A percentile compares a stretch with the other conserved stretches of the same genome.
These are phyloP conservation scores for Morinoia aosen DNA, from an alignment of 2,888 invertebrate species.

Conservation along the genomic window DNA sequence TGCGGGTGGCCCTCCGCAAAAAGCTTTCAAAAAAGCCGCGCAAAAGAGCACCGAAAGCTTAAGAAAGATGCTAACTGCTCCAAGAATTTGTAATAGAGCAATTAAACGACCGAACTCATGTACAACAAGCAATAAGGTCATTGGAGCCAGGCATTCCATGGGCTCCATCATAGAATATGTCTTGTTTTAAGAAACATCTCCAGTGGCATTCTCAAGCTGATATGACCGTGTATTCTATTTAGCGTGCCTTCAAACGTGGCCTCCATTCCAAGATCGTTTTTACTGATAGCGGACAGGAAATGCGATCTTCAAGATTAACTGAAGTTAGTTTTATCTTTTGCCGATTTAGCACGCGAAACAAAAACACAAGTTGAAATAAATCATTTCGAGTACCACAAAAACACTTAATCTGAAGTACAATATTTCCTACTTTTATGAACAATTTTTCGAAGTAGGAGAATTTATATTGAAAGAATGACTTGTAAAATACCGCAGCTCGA, in stretches of 20 bases:
- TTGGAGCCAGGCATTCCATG: background rate
- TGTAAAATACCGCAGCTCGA: background rate
- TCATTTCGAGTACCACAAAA: background rate
- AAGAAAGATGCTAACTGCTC: constrained; percentile 41
- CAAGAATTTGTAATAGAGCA: constrained; percentile 44
- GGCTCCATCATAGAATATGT: background rate
- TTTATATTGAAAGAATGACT: background rate
- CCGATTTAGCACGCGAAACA: background rate
- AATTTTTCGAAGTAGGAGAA: background rate
- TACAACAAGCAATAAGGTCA: constrained; percentile 38
- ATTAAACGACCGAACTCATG: constrained; percentile 13
- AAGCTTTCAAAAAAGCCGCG: background rate
- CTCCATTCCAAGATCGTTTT: constrained; percentile 2
- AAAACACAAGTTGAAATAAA: background rate
- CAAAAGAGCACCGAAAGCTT: background rate
- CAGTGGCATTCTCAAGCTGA: background rate
- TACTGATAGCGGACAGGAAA: background rate
- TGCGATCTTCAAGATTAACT: constrained; percentile 9
- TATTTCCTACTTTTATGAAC: background rate
- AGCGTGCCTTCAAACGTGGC: background rate
- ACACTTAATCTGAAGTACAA: background rate
- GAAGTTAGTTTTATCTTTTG: background rate
- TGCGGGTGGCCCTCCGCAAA: constrained; percentile 28
- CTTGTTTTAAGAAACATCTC: background rate
- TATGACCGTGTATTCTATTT: background rate